A percentile compares a stretch with the other conserved stretches of the same genome.
phyloP scores from a whole-genome alignment of 2,888 invertebrate species.

The Entomobrya proxima region DNA sequence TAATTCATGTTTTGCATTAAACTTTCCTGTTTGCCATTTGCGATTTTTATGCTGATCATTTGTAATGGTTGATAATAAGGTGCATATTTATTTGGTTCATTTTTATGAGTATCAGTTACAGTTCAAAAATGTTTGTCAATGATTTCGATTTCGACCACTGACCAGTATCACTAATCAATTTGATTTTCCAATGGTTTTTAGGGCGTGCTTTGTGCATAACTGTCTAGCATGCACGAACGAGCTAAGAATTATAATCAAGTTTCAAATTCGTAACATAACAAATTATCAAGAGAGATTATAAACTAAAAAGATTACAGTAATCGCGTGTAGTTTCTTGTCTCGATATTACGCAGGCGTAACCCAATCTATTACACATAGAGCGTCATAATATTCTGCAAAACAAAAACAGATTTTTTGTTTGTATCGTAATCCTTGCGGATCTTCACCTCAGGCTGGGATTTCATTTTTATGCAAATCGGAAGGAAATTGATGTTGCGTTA shows the following conservation, averaged over 20 bases:
- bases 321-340: not conserved
- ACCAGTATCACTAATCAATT: too few relatives aligned
- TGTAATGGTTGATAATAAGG: too few relatives aligned
- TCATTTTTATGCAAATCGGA: constrained; percentile 43
- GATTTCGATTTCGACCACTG: too few relatives aligned
- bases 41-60: too few relatives aligned
- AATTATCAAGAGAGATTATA: not conserved
- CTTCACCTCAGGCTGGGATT: not conserved
- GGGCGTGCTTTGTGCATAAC: not conserved
- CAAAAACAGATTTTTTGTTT: too few relatives aligned
- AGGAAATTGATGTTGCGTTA: not conserved
- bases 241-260: not conserved
- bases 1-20: too few relatives aligned
- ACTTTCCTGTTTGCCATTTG: too few relatives aligned
- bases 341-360: not conserved
- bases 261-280: not conserved
- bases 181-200: not conserved
- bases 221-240: not conserved
- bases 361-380: not conserved
- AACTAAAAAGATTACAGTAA: not conserved
- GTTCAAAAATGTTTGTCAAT: too few relatives aligned
- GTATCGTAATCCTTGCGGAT: too few relatives aligned
- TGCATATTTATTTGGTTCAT: too few relatives aligned
- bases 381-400: too few relatives aligned
- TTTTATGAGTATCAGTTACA: too few relatives aligned